Conservation (phyloP, 1,140 invertebrate genomes). For the honey bee (Apis mellifera) region DNA sequence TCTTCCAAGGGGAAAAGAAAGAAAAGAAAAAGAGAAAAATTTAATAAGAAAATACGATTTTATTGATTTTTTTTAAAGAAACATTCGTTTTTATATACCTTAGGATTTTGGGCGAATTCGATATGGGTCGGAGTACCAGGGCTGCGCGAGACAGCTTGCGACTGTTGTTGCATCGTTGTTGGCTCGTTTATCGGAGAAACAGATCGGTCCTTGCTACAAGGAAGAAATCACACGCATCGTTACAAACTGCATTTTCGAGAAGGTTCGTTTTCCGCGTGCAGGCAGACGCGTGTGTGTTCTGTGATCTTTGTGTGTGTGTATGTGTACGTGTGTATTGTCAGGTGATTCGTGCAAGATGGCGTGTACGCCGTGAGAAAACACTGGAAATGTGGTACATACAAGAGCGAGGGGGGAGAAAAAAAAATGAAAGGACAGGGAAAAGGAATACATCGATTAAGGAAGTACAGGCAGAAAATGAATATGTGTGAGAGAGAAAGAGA, state of each 20-base stretch:
- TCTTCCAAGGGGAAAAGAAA: constrained; percentile 69
- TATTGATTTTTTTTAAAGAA: no score
- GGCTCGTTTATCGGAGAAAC: constrained; percentile 80
- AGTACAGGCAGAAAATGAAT: neutral
- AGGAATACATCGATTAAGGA: neutral
- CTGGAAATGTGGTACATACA: constrained; percentile 38
- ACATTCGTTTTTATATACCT: constrained; percentile 58
- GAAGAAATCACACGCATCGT: constrained; percentile 47
- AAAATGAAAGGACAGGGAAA: neutral
- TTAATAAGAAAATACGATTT: no score
- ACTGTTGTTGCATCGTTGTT: constrained; percentile 74
- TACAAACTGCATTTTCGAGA: constrained; percentile 40
- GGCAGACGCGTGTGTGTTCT: constrained; percentile 30
- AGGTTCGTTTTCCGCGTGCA: constrained; percentile 51
- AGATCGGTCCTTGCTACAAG: constrained; percentile 82
- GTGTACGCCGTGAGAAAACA: constrained; percentile 51
- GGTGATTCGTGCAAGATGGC: constrained; percentile 54
- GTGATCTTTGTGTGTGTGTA: neutral
- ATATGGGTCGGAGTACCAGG: constrained; percentile 76
- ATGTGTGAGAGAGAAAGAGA: neutral
- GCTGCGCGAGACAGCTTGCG: constrained; percentile 71
- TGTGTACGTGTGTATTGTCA: constrained; percentile 14
- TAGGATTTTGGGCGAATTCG: constrained; percentile 77
- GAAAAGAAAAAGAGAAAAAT: no score
- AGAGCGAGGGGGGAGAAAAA: constrained; percentile 2